A percentile compares a stretch with the other conserved stretches of the same genome.
phyloP scores from a whole-genome alignment of 2,797 vertebrate genomes.

The Myiotriccus ornatus region DNA sequence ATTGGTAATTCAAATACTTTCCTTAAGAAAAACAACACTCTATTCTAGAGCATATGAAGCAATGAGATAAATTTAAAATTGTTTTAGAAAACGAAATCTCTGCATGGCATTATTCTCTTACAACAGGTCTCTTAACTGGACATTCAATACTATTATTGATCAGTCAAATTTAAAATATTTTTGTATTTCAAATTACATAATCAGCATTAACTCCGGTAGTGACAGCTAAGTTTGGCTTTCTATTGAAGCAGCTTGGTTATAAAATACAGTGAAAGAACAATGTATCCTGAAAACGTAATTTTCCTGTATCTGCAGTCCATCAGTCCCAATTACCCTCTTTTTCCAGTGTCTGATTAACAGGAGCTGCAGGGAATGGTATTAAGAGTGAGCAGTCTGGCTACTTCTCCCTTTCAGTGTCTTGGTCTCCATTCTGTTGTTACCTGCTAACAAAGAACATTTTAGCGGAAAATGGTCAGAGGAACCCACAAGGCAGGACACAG shows the following conservation, averaged over 20 bases:
- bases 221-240: background rate
- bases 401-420: background rate
- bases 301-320: background rate
- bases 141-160: background rate
- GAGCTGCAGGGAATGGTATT: background rate
- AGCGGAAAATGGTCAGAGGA: background rate
- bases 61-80: background rate
- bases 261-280: background rate
- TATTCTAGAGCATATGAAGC: background rate
- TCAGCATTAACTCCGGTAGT: background rate
- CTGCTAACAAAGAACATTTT: background rate
- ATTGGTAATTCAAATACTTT: background rate
- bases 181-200: background rate
- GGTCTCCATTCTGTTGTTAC: background rate
- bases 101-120: background rate
- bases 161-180: background rate
- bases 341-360: background rate
- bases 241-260: background rate
- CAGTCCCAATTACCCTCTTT: background rate
- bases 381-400: background rate
- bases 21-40: background rate
- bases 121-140: background rate
- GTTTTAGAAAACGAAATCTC: background rate
- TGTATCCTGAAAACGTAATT: background rate
- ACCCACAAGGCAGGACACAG: background rate